phyloP scores from a whole-genome alignment of 2,113 vertebrate species.

The Syngnathus floridae region DNA sequence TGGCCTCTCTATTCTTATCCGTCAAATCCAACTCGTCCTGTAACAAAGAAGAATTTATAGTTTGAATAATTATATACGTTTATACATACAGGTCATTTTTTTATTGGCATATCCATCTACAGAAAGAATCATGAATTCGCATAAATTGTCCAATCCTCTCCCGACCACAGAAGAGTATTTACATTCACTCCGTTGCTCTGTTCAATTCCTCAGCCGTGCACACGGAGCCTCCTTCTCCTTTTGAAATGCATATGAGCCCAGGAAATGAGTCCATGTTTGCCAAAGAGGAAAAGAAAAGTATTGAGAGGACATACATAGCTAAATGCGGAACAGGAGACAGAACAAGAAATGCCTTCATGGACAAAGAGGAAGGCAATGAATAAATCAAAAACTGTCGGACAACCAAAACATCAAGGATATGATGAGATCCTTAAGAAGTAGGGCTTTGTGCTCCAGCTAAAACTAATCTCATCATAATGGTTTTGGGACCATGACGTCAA shows the following conservation, averaged over 20 bases:
- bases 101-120: background rate
- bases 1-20: constrained; percentile 93
- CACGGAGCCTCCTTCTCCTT: constrained; percentile 52
- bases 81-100: no score
- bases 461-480: constrained; percentile 63
- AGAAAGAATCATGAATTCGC: constrained; percentile 6
- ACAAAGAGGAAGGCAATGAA: constrained; percentile 10
- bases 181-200: constrained; percentile 49
- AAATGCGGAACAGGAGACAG: constrained; percentile 17
- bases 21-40: constrained; percentile 97
- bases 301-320: constrained; percentile 19
- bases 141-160: constrained; percentile 8
- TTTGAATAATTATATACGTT: background rate
- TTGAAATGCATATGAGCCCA: constrained; percentile 66
- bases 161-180: constrained; percentile 31
- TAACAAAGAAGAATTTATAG: constrained; percentile 7
- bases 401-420: constrained; percentile 6
- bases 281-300: constrained; percentile 38
- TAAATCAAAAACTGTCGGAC: background rate
- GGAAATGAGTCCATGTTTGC: constrained; percentile 54
- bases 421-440: constrained; percentile 23
- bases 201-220: constrained; percentile 44
- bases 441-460: constrained; percentile 42
- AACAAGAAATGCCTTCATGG: constrained; percentile 11
- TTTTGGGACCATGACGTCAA: constrained; percentile 59